Percentiles rank a stretch among this genome's conserved stretches.
Conservation (phyloP, 2,888 invertebrate species). For the Chloroclystis v-ata region DNA sequence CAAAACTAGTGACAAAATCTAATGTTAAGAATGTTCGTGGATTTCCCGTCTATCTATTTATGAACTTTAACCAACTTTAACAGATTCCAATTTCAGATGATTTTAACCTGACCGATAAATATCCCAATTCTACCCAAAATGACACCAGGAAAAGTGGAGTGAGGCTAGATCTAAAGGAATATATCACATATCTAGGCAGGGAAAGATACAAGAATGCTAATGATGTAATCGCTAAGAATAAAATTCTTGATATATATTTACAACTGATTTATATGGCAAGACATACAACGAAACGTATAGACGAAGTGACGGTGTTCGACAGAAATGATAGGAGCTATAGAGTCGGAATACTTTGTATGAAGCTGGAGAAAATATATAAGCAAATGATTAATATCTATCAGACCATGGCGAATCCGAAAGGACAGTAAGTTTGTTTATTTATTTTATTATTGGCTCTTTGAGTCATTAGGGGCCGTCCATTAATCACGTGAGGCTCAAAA, state of each 20-base stretch:
- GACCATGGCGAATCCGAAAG: slow-evolving; percentile 12
- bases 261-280: slow-evolving; percentile 44
- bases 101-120: too few relatives aligned
- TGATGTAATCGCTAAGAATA: slow-evolving; percentile 14
- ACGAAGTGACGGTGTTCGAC: slow-evolving; percentile 32
- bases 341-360: slow-evolving; percentile 35
- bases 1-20: too few relatives aligned
- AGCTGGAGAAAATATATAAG: slow-evolving; percentile 28
- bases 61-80: too few relatives aligned
- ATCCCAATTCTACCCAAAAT: too few relatives aligned
- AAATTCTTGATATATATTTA: slow-evolving; percentile 36
- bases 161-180: background rate
- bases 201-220: background rate
- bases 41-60: too few relatives aligned
- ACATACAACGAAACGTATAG: slow-evolving; percentile 33
- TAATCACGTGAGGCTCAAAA: too few relatives aligned
- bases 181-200: too few relatives aligned
- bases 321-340: slow-evolving; percentile 38
- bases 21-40: too few relatives aligned
- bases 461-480: too few relatives aligned
- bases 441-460: too few relatives aligned
- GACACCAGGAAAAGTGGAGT: background rate
- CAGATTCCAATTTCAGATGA: too few relatives aligned
- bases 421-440: background rate
- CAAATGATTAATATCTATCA: slow-evolving; percentile 28